Base-by-base conservation (phyloP, 2,888 invertebrate species). In the Yponomeuta plumbellus region DNA sequence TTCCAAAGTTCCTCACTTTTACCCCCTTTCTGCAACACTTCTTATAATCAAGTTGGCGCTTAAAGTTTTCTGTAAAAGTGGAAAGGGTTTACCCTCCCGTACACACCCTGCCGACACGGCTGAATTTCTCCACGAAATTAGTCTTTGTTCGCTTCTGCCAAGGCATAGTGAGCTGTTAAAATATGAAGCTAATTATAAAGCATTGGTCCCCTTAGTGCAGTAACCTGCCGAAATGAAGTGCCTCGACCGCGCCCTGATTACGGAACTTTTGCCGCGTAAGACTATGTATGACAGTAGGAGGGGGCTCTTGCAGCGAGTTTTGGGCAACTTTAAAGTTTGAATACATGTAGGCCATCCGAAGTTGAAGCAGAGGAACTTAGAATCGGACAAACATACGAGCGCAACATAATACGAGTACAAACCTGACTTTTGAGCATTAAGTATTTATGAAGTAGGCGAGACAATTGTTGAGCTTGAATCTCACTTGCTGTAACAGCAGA, bases 131-230 rank as follows among this genome's bases (percentile, higher is more conserved):
- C 17, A 52, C 44, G 44, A 13, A 52, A 52, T 52, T 52, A 52
- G 44, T 52, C 44, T 52, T 17, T 13, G 44, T 34, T 34, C 34
- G 8, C 44, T 52, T 17, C 44, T 52, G 44, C 44, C 44, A 52
- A 34, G 34, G 8, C 34, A 34, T 10, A 34, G 34, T 34, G 44
- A 52, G 44, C 44, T 52, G 44, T 52, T 87, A 85, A 87, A 88
- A 88, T 88, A 88, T 88, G 84, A 84, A 87, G 83, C 86, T 87
- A 71, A 71, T 71, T 87, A 88, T 86, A 85, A 88, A 80, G 79
- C 83, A 88, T 85, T 77, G 88, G 76, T 86, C 88, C 88, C 88
- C 67, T 52, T 87, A 76, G 89, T 76, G 81, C 78, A 83, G 84
- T 89, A 83, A 83, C 81, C 79, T 75, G 78, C 76, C 80, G 77